Evolutionary conservation across 2,113 vertebrate genomes (phyloP).

Genomic region (Burhinus oedicnemus): DNA sequence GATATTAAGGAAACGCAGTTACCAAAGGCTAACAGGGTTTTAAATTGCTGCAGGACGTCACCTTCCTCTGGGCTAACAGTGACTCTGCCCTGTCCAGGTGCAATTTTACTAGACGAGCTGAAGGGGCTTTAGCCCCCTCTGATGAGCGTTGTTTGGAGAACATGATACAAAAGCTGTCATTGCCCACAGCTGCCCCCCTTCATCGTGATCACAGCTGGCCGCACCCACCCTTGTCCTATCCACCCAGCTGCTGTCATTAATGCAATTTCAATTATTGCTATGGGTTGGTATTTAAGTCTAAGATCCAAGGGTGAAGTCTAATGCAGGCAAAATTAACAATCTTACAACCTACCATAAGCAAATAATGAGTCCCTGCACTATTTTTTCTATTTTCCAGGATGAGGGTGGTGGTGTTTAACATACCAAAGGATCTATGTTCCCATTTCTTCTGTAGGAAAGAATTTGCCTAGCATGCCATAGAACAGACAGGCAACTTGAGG

Average conservation of each 20-base stretch:
- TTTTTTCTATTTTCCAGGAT: not conserved
- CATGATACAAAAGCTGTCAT: not conserved
- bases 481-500: slow-evolving; percentile 32
- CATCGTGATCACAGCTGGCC: not conserved
- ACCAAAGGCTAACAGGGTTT: not conserved
- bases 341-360: not conserved
- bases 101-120: not conserved
- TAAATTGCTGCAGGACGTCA: not conserved
- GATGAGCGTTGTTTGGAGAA: not conserved
- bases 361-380: not conserved
- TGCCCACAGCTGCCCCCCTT: not conserved
- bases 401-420: not conserved
- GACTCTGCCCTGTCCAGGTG: not conserved
- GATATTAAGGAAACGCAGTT: not conserved
- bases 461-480: not conserved
- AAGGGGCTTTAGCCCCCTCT: not conserved
- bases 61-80: not conserved
- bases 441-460: slow-evolving; percentile 26
- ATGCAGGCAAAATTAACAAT: not conserved
- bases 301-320: not conserved
- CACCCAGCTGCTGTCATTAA: not conserved
- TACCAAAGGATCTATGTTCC: not conserved
- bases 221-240: not conserved
- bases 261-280: not conserved
- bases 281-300: not conserved